Conservation (phyloP, 2,113 vertebrate genomes). For the Platysternon megacephalum region DNA sequence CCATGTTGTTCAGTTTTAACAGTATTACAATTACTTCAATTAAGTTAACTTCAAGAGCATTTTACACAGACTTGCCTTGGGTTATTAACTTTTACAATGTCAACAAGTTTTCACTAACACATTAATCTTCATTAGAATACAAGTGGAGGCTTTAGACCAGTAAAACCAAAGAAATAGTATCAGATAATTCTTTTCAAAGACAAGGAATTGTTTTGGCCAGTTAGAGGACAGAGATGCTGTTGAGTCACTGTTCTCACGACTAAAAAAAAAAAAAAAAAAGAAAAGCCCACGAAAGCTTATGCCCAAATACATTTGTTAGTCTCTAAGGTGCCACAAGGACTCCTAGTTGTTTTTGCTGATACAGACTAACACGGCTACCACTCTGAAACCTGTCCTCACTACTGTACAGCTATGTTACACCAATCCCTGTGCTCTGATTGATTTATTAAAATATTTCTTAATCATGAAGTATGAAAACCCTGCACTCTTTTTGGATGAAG, state of each 20-base stretch:
- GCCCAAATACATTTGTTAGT: no score
- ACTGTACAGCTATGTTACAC: neutral
- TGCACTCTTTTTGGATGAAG: neutral
- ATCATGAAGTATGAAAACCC: neutral
- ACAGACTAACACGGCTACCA: no score
- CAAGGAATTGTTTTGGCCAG: neutral
- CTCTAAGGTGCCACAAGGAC: no score
- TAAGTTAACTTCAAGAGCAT: slow-evolving; percentile 12
- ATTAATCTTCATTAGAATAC: slow-evolving; percentile 29
- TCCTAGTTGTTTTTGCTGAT: no score
- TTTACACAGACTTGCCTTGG: slow-evolving; percentile 15
- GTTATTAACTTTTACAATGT: slow-evolving; percentile 32
- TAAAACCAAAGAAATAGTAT: neutral
- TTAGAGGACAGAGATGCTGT: neutral
- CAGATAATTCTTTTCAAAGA: neutral
- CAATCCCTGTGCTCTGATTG: neutral
- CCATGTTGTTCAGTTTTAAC: neutral
- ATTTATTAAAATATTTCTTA: neutral
- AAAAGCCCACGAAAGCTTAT: no score
- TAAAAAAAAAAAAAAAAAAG: neutral
- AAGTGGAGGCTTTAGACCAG: neutral
- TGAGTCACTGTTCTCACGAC: neutral
- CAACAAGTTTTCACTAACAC: slow-evolving; percentile 15
- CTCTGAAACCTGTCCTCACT: neutral
- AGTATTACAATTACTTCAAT: slow-evolving; percentile 14